Conservation (phyloP, 2,888 invertebrate genomes). For the Polymixis flavicincta region DNA sequence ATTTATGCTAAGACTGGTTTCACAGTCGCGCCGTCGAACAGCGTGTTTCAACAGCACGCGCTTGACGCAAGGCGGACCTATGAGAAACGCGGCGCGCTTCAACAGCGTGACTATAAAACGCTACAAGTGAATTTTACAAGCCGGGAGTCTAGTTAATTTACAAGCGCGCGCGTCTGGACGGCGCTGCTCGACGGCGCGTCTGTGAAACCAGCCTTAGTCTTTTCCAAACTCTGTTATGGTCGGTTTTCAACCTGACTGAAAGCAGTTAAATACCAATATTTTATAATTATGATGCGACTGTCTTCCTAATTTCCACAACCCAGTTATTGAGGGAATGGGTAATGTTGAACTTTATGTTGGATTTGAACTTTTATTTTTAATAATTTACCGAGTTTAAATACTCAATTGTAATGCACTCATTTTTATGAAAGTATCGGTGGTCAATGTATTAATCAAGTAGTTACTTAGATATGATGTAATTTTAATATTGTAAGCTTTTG, state of each 20-base stretch:
- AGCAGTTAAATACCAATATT: background rate
- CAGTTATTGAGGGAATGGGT: fast-evolving
- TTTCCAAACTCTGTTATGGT: background rate
- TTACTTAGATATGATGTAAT: conserved; percentile 13
- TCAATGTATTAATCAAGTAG: conserved; percentile 28
- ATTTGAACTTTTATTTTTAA: conserved; percentile 23
- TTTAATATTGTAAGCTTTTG: conserved; percentile 18
- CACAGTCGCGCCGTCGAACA: no score
- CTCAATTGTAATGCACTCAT: conserved; percentile 30
- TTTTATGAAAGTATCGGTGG: background rate
- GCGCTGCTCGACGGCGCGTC: no score
- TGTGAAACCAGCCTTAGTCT: no score
- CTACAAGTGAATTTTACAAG: no score
- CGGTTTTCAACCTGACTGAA: no score
- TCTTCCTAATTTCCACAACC: background rate
- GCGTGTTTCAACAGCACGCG: no score
- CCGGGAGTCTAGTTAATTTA: no score
- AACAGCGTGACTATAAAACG: no score
- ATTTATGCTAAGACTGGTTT: no score
- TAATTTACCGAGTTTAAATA: conserved; percentile 14
- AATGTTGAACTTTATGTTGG: conserved; percentile 23
- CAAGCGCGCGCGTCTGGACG: no score
- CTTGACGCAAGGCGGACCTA: no score
- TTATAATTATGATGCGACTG: background rate
- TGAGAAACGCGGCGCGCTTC: no score